These are phyloP conservation scores for Oreohelix idahoensis DNA, from an alignment of 1,140 invertebrate species.

Conservation along the genomic window DNA sequence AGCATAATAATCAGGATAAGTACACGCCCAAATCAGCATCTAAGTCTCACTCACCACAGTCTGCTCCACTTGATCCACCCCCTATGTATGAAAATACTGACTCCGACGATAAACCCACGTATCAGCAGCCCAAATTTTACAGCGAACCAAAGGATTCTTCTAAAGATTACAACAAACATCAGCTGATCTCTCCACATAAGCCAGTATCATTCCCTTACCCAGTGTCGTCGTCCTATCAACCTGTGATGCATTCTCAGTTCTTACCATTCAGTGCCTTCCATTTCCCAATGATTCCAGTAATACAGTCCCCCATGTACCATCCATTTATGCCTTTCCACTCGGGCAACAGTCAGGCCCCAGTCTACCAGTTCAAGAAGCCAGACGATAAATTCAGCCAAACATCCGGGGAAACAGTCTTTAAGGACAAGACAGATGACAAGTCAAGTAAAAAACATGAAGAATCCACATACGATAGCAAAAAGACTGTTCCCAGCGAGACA, in stretches of 20 bases:
- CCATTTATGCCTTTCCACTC: background rate
- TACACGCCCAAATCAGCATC: background rate
- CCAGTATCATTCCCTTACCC: background rate
- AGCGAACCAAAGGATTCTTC: background rate
- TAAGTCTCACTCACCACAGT: no score
- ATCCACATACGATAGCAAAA: background rate
- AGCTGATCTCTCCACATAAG: background rate
- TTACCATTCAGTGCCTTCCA: slow-evolving; percentile 10
- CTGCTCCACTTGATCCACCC: background rate
- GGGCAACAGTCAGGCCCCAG: background rate
- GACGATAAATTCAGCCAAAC: background rate
- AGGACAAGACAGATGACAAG: background rate
- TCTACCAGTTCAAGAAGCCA: background rate
- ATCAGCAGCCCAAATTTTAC: background rate
- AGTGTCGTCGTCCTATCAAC: background rate
- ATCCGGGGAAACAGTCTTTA: background rate
- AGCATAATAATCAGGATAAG: background rate
- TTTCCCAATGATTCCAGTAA: slow-evolving; percentile 13
- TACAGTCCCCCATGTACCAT: slow-evolving; percentile 15
- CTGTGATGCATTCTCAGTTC: background rate
- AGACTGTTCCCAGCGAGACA: background rate
- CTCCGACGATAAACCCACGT: background rate
- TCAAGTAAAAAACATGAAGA: background rate
- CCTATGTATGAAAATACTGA: background rate
- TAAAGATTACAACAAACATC: background rate